Base-by-base conservation (phyloP, 2,113 vertebrate species). In the Chlamydotis undulata region DNA sequence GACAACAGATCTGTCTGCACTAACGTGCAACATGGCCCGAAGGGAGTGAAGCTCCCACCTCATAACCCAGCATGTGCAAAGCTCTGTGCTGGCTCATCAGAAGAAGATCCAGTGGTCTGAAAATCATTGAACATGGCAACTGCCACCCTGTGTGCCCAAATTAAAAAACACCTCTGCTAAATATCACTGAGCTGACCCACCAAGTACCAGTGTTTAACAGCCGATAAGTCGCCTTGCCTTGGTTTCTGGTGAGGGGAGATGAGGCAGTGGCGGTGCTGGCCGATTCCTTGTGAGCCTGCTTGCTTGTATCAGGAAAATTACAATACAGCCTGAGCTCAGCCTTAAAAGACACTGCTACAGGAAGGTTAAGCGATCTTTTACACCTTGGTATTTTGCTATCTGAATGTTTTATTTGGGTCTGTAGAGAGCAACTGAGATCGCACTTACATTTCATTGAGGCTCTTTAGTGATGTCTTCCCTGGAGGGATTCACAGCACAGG, bases 131-230 rank as follows among this genome's bases (percentile, higher is more conserved):
- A 52, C 82, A 59, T 43, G 50, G 76, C 26, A 45, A 71, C 81
- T 83, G 61, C 83, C 28, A 78, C 52, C 69, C 93, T 59, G 14
- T 35, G 37, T 47, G 55, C 71, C 22, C 29, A 79, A 87, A 93
- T 83, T 83, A 89, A 93, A 97, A 89, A 96, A 85, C 47, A 53
- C 41, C 16, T 12, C 68, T 43, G 47, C 67, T 63, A 75, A 92
- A 61, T 65, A 90, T 67, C 69, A 49, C n/a, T 19, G 57, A 83
- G 59, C 47, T 24, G 84, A 73, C 76, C 83, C 83, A 41, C 69
- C 85, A 90, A 90, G 76, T 41, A 52, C 39, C 63, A 52, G 78
- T 53, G 65, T 77, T 91, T 90, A 89, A 89, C 68, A 84, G 88
- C 81, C n/a, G 33, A 68, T 76, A 50, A 87, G 79, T 94, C 21